Conservation (phyloP, 2,888 invertebrate species). For the Ennomos quercinarius region DNA sequence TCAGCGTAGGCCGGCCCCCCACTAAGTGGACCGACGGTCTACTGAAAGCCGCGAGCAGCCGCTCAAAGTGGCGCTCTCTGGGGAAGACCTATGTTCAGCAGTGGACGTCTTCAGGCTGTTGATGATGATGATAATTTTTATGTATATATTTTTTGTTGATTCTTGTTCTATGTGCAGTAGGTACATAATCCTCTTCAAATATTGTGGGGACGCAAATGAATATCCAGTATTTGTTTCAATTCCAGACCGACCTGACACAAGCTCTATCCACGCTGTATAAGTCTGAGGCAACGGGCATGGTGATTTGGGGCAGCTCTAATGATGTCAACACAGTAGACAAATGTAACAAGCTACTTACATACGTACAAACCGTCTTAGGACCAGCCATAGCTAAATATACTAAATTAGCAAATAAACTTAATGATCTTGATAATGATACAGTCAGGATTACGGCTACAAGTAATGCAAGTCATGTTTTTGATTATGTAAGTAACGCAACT, state of each 20-base stretch:
- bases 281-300: conserved; percentile 87
- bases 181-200: too few species aligned
- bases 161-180: too few species aligned
- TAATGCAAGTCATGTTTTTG: conserved; percentile 8
- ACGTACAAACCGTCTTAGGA: conserved; percentile 87
- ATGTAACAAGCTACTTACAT: conserved; percentile 85
- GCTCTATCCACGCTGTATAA: conserved; percentile 83
- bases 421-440: conserved; percentile 29
- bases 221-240: too few species aligned
- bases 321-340: conserved; percentile 88
- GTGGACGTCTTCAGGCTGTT: too few species aligned
- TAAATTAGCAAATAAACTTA: conserved; percentile 41
- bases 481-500: conserved; percentile 31
- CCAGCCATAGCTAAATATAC: conserved; percentile 81
- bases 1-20: too few species aligned
- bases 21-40: too few species aligned
- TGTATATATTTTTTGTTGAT: too few species aligned
- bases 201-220: too few species aligned
- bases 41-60: too few species aligned
- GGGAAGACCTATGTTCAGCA: too few species aligned
- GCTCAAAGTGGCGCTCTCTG: too few species aligned
- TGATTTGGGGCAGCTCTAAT: conserved; percentile 91
- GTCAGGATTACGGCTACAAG: conserved; percentile 13
- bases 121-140: too few species aligned
- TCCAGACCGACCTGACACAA: conserved; percentile 86